Evolutionary conservation across 1,140 invertebrate genomes (phyloP), one percentile per base, ranked within the genome.

Genomic region (Procambarus clarkii): DNA sequence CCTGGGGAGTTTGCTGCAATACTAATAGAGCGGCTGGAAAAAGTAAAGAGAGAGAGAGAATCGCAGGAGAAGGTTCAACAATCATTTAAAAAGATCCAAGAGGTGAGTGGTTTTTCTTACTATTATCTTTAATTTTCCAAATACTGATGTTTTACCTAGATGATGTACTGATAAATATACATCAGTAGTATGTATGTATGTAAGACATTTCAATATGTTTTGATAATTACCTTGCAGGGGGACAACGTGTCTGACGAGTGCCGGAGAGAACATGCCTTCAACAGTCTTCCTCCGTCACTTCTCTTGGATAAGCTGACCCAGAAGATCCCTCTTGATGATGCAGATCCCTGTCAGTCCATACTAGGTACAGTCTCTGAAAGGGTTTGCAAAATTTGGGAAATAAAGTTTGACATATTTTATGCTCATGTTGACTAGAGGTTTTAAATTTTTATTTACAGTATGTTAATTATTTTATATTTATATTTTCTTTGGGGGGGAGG

Each of bases 211-310:
- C 4, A 54, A 1, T 54, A 13, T 54, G 50, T 54, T 54, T 54
- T 54, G 50, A 8, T 54, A 9, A 74, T 50, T 9, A 34, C 8
- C 48, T 69, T 80, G 44, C 82, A 91, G 89, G 89, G 81, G 24
- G 89, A 91, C 89, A 91, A 91, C 69, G 89, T 91, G 21, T 86
- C 89, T 4, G 83, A 91, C 46, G 89, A 91, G 82, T 91, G 89
- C 60, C 83, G 82, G 3, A 79, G 82, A 60, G 82, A 85, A 74
- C 89, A 91, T 44, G 89, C 89, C 76, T 91, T 91, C 76, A 91
- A 91, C 76, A 91, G 89, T 79, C 89, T 91, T 34, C 83, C 82
- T 78, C 89, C 89, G n/a, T 91, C 76, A n/a, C 45, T 91, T n/a
- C 82, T 91, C 9, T 54, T 91, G 21, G 83, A 86, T 74, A 91